Conservation (phyloP, 92 coral and sea anemone species). For the Phenganax stokvisi region DNA sequence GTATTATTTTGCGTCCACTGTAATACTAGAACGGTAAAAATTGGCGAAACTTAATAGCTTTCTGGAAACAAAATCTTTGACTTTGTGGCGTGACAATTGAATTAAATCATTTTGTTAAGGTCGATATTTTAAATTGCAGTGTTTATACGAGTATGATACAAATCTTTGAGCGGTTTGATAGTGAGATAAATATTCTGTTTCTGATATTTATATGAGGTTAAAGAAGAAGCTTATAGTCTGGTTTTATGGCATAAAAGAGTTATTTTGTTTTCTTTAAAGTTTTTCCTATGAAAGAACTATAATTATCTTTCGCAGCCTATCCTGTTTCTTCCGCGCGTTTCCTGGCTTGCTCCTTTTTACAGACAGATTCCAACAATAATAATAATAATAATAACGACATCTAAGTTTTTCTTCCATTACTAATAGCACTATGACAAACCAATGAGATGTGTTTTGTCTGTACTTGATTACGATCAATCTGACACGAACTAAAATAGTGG, state of each 20-base stretch:
- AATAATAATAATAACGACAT: too few species aligned
- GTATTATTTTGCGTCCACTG: background rate
- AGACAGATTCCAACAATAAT: background rate
- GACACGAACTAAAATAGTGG: too few species aligned
- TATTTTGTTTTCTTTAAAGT: background rate
- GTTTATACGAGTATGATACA: too few species aligned
- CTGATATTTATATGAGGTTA: background rate
- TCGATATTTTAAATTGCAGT: background rate
- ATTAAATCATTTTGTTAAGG: conserved; percentile 19
- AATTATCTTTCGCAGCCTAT: background rate
- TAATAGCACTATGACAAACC: too few species aligned
- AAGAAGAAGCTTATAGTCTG: background rate
- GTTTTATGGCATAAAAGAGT: background rate
- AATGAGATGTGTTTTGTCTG: too few species aligned
- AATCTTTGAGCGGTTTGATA: too few species aligned
- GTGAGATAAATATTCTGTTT: background rate
- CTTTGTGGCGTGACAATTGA: background rate
- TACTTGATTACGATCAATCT: too few species aligned
- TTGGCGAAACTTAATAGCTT: background rate
- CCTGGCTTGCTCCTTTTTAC: background rate
- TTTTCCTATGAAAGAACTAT: background rate
- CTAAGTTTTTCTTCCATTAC: too few species aligned
- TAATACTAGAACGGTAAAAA: background rate
- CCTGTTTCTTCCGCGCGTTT: background rate
- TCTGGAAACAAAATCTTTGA: background rate